phyloP scores from a whole-genome alignment of 2,797 vertebrate species.

The Sylvia borin region DNA sequence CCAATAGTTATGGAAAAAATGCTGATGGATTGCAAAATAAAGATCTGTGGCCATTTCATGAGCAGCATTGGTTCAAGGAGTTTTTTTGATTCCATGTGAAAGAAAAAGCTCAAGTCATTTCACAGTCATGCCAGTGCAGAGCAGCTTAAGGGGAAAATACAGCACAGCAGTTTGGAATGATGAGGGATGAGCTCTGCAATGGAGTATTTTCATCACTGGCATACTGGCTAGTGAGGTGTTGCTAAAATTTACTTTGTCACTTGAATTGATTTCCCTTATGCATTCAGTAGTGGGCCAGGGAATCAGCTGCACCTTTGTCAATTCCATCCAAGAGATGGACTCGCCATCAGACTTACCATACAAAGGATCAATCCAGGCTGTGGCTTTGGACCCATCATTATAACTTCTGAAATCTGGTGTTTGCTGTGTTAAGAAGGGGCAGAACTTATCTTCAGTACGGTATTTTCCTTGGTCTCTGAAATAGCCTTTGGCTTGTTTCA shows the following conservation, averaged over 20 bases:
- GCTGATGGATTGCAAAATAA: not conserved
- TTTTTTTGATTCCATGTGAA: not conserved
- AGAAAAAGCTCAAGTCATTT: not conserved
- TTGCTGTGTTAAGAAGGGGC: not conserved
- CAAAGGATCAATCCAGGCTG: not conserved
- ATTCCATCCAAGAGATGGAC: not conserved
- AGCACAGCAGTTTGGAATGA: not conserved
- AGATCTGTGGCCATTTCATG: not conserved
- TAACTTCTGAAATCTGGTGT: not conserved
- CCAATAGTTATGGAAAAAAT: not conserved
- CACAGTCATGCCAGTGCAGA: not conserved
- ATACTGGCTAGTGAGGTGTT: not conserved
- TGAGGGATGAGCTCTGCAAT: not conserved
- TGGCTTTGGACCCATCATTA: not conserved
- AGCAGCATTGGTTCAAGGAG: not conserved
- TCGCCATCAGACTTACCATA: not conserved
- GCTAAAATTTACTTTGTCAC: not conserved
- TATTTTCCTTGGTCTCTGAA: not conserved
- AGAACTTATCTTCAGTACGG: not conserved
- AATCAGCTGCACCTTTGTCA: not conserved
- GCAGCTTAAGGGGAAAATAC: not conserved
- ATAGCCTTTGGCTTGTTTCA: not conserved
- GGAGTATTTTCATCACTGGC: not conserved
- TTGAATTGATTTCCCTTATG: not conserved
- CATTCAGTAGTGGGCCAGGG: too few relatives aligned